A percentile compares a stretch with the other conserved stretches of the same genome.
These are phyloP conservation scores for Drosophila nigromelanica DNA, from an alignment of 1,140 invertebrate genomes.

Conservation along the genomic window DNA sequence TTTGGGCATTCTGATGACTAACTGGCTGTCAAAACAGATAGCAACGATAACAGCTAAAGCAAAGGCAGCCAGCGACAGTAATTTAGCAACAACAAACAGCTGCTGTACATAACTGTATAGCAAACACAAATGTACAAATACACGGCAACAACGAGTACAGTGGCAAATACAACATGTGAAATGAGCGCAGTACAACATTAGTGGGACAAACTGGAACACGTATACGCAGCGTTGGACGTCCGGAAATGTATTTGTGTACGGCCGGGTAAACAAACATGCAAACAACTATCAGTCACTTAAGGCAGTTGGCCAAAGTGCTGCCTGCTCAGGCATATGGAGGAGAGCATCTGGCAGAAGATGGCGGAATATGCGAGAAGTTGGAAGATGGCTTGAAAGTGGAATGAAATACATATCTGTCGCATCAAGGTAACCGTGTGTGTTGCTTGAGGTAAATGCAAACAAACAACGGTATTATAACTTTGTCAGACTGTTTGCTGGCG, in stretches of 20 bases:
- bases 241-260: constrained; percentile 43
- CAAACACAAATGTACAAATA: constrained; percentile 52
- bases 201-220: constrained; percentile 39
- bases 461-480: constrained; percentile 55
- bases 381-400: constrained; percentile 9
- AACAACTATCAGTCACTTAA: constrained; percentile 81
- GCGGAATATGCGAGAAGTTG: neutral
- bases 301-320: constrained; percentile 71
- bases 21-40: constrained; percentile 74
- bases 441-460: constrained; percentile 24
- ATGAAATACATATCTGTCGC: constrained; percentile 12
- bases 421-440: constrained; percentile 17
- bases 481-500: constrained; percentile 41
- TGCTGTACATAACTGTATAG: constrained; percentile 64
- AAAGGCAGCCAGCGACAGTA: constrained; percentile 59
- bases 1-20: constrained; percentile 56
- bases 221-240: constrained; percentile 54
- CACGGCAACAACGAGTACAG: constrained; percentile 7
- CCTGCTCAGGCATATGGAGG: constrained; percentile 5
- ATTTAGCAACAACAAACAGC: constrained; percentile 74
- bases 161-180: constrained; percentile 56
- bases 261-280: constrained; percentile 69
- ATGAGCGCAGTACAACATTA: constrained; percentile 60
- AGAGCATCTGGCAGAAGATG: neutral
- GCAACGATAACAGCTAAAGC: constrained; percentile 42